A percentile compares a stretch with the other conserved stretches of the same genome.
Conservation (phyloP, 2,113 vertebrate genomes). For the Pantherophis guttatus region DNA sequence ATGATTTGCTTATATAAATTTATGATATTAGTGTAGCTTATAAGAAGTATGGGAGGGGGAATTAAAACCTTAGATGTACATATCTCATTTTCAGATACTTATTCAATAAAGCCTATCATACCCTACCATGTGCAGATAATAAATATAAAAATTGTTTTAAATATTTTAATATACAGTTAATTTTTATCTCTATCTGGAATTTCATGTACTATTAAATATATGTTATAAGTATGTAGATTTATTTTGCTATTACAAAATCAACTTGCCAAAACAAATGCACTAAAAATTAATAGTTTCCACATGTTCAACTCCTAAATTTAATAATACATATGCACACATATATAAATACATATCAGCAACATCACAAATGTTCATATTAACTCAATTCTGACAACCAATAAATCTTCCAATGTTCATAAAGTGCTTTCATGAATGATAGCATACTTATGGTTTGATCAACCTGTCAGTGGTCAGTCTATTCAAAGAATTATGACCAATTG, state of each 20-base stretch:
- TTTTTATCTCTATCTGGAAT: background rate
- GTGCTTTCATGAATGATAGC: background rate
- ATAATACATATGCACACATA: conserved; percentile 4
- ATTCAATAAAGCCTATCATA: background rate
- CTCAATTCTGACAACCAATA: background rate
- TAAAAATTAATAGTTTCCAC: conserved; percentile 17
- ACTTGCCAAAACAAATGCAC: conserved; percentile 3
- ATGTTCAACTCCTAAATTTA: conserved; percentile 27
- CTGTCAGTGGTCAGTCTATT: conserved; percentile 26
- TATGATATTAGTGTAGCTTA: background rate
- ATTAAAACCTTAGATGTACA: background rate
- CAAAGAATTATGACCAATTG: conserved; percentile 28
- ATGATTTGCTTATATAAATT: background rate
- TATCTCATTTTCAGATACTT: background rate
- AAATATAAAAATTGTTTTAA: background rate
- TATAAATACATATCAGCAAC: background rate
- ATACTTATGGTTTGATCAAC: conserved; percentile 11
- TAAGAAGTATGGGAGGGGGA: background rate
- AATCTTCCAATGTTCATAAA: conserved; percentile 1
- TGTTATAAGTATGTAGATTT: background rate
- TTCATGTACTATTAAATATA: background rate
- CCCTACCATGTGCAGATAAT: background rate
- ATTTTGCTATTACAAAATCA: conserved; percentile 11
- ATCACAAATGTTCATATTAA: conserved; percentile 14
- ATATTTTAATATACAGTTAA: background rate